phyloP scores from a whole-genome alignment of 2,113 vertebrate genomes.

The Dasypus novemcinctus region DNA sequence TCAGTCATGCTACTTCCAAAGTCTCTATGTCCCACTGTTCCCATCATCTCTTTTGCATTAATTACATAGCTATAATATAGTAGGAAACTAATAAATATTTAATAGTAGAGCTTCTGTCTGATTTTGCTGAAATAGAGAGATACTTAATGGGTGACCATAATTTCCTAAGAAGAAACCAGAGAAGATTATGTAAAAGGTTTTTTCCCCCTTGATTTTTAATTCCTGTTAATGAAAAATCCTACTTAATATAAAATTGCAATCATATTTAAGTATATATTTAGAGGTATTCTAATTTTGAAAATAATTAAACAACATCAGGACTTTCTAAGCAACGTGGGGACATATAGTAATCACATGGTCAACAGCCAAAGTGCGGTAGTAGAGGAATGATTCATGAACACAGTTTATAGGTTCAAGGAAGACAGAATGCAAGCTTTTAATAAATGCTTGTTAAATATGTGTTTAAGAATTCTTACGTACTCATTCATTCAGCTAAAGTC shows the following conservation, averaged over 20 bases:
- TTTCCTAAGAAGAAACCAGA: neutral
- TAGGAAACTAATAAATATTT: neutral
- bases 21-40: neutral
- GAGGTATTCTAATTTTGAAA: slow-evolving; percentile 27
- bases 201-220: neutral
- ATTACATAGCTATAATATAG: neutral
- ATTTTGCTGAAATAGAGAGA: slow-evolving; percentile 29
- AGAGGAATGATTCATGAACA: neutral
- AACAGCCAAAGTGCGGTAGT: neutral
- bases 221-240: slow-evolving; percentile 39
- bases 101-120: neutral
- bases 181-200: neutral
- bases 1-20: neutral
- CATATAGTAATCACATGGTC: neutral
- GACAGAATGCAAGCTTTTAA: neutral
- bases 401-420: neutral
- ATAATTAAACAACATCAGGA: slow-evolving; percentile 3
- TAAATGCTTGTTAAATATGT: slow-evolving; percentile 14
- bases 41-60: neutral
- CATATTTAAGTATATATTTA: slow-evolving; percentile 16
- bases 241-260: slow-evolving; percentile 12
- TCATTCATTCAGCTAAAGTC: neutral
- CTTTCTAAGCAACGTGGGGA: neutral
- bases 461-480: neutral
- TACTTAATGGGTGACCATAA: neutral